These are phyloP conservation scores for Pasiphila rectangulata DNA, from an alignment of 2,888 invertebrate species.

Conservation along the genomic window DNA sequence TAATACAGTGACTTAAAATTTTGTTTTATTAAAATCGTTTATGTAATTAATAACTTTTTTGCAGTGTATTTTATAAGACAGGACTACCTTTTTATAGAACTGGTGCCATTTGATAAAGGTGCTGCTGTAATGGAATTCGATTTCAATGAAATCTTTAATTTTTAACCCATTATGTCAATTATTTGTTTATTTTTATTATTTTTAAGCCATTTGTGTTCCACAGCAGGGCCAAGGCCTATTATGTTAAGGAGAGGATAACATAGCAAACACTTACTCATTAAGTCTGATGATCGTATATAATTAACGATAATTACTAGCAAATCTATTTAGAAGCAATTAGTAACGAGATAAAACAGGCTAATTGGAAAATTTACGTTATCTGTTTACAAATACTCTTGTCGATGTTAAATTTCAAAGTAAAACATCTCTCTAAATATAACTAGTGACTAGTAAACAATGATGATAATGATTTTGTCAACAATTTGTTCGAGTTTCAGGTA, in stretches of 20 bases:
- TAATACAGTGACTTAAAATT: too few species aligned
- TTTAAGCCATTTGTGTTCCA: too few species aligned
- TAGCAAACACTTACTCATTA: not conserved
- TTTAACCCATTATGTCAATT: too few species aligned
- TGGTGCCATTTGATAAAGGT: too few species aligned
- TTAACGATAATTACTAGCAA: constrained; percentile 2
- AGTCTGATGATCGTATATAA: not conserved
- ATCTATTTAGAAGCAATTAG: constrained; percentile 3
- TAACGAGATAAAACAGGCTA: constrained; percentile 7
- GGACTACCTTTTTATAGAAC: too few species aligned
- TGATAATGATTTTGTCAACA: constrained; percentile 47
- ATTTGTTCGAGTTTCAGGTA: not conserved
- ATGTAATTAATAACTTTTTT: too few species aligned
- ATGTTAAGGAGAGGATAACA: not conserved
- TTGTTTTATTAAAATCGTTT: too few species aligned
- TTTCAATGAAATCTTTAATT: too few species aligned
- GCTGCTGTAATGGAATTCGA: too few species aligned
- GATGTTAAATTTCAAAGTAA: constrained; percentile 31
- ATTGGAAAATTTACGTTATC: constrained; percentile 7
- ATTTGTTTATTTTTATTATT: too few species aligned
- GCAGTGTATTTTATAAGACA: too few species aligned
- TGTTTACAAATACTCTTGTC: constrained; percentile 9
- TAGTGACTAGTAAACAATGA: constrained; percentile 37
- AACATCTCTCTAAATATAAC: constrained; percentile 31
- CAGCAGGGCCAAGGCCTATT: too few species aligned